These are phyloP conservation scores for Numenius arquata DNA, from an alignment of 2,113 vertebrate genomes.

Conservation along the genomic window DNA sequence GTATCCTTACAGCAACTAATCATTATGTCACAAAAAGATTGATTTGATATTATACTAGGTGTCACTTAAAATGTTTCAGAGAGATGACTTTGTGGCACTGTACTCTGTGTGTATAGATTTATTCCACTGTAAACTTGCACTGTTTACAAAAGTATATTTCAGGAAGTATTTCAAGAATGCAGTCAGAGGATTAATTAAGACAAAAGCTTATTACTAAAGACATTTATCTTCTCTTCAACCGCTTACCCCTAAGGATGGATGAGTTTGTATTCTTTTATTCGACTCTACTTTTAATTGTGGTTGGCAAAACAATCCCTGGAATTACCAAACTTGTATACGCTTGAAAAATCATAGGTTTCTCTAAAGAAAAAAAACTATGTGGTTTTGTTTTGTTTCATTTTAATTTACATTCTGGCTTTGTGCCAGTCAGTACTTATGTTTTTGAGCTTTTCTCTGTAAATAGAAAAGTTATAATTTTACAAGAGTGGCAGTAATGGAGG, in stretches of 20 bases:
- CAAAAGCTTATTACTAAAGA: neutral
- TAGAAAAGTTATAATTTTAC: neutral
- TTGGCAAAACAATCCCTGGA: neutral
- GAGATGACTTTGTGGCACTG: neutral
- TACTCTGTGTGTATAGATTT: neutral
- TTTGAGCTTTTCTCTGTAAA: neutral
- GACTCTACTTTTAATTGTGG: neutral
- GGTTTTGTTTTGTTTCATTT: neutral
- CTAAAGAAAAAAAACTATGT: neutral
- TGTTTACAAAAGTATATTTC: neutral
- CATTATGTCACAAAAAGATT: neutral
- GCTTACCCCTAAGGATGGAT: neutral
- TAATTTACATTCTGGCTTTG: neutral
- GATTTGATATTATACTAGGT: neutral
- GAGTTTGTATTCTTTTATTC: neutral
- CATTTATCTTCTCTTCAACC: neutral
- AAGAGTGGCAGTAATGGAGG: neutral
- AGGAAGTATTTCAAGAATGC: conserved; percentile 9
- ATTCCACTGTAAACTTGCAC: neutral
- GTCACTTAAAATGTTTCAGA: neutral
- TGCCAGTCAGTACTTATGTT: neutral
- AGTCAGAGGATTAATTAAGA: neutral
- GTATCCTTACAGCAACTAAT: neutral
- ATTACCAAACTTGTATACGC: neutral
- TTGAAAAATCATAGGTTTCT: neutral